Evolutionary conservation across 2,113 vertebrate genomes (phyloP).

Genomic region (Rallus limicola): DNA sequence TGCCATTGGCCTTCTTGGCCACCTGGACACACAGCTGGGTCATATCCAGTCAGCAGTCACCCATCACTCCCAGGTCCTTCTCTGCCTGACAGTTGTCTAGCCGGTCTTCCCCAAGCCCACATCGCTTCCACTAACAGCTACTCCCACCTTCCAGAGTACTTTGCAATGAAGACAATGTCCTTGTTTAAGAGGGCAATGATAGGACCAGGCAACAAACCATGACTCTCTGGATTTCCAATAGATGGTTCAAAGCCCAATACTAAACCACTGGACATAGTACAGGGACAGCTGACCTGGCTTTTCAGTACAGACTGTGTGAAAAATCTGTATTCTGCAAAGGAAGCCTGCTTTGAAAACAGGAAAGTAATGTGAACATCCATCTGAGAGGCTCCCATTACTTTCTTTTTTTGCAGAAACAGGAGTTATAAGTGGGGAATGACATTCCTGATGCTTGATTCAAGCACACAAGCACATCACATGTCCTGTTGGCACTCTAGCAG

Average conservation of each 20-base stretch:
- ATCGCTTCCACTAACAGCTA: neutral
- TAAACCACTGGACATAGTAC: neutral
- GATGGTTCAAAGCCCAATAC: neutral
- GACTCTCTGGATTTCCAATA: neutral
- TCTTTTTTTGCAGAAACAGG: neutral
- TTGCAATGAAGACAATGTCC: neutral
- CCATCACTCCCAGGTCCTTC: too few species aligned
- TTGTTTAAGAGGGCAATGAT: neutral
- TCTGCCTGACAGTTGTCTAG: too few species aligned
- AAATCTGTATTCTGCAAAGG: neutral
- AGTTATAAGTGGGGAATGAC: accelerated
- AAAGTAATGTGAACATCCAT: neutral
- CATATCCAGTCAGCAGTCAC: too few species aligned
- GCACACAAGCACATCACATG: neutral
- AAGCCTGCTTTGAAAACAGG: neutral
- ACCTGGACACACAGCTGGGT: too few species aligned
- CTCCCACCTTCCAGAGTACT: neutral
- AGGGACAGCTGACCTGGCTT: neutral
- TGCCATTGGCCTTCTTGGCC: too few species aligned
- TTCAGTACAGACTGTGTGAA: neutral
- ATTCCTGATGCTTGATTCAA: neutral
- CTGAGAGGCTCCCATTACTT: neutral
- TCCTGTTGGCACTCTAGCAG: neutral
- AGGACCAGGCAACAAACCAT: neutral
- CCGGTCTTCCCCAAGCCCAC: too few species aligned